A percentile compares a stretch with the other conserved stretches of the same genome.
Evolutionary conservation across 2,113 vertebrate species (phyloP).

Genomic region (Bujurquina vittata): DNA sequence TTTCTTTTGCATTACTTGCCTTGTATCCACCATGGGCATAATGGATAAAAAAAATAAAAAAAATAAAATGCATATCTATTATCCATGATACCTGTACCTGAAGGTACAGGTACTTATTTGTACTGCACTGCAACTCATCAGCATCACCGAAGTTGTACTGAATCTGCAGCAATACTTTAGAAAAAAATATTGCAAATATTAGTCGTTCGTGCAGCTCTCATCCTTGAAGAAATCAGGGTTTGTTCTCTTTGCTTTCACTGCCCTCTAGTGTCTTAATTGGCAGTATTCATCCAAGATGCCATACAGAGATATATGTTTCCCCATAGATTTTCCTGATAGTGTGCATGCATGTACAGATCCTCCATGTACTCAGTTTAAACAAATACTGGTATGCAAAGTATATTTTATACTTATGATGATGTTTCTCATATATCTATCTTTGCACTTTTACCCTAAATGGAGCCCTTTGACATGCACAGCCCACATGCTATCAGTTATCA

Average conservation of each 20-base stretch:
- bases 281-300: neutral
- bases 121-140: neutral
- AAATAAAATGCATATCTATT: neutral
- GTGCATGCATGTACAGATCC: neutral
- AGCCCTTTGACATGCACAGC: neutral
- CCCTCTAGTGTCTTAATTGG: slow-evolving; percentile 51
- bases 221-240: neutral
- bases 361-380: too few relatives aligned
- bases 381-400: too few relatives aligned
- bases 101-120: too few relatives aligned
- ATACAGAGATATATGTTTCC: too few relatives aligned
- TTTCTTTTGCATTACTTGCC: neutral
- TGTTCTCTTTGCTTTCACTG: slow-evolving; percentile 33
- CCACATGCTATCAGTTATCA: neutral
- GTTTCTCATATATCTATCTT: neutral
- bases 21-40: neutral
- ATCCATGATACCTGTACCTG: neutral
- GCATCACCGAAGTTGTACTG: neutral
- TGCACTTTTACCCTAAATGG: neutral
- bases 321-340: too few relatives aligned
- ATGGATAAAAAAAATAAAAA: neutral
- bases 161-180: neutral
- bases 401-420: neutral
- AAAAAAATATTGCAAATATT: neutral
- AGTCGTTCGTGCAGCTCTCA: rapidly evolving